Evolutionary conservation across 1,140 invertebrate species (phyloP).

Genomic region (Eupeodes corollae): DNA sequence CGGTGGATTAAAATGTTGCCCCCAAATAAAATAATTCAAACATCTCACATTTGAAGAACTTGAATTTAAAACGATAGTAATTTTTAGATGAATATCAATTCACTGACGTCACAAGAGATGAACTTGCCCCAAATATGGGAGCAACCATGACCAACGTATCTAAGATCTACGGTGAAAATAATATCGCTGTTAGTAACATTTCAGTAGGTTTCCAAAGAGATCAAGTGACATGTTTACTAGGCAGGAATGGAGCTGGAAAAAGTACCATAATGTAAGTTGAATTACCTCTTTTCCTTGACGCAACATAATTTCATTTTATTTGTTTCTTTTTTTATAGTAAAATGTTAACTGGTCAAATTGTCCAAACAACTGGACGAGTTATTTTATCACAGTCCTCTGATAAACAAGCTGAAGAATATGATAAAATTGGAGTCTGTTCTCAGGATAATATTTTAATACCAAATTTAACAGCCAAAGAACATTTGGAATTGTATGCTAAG

Average conservation of each 20-base stretch:
- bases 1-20: no score
- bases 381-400: conserved; percentile 27
- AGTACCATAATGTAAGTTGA: conserved; percentile 62
- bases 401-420: conserved; percentile 11
- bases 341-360: conserved; percentile 52
- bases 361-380: conserved; percentile 47
- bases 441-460: conserved; percentile 76
- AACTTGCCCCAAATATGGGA: conserved; percentile 36
- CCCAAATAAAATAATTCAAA: no score
- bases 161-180: conserved; percentile 38
- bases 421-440: conserved; percentile 64
- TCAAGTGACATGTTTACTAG: conserved; percentile 63
- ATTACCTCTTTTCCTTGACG: background rate
- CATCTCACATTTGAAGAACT: no score
- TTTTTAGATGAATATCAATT: conserved; percentile 25
- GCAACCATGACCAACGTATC: conserved; percentile 40
- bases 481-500: conserved; percentile 62
- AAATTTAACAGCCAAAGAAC: conserved; percentile 66
- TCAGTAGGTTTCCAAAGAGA: conserved; percentile 41
- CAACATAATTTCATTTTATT: background rate
- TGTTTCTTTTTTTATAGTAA: conserved; percentile 37
- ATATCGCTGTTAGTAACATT: conserved; percentile 54
- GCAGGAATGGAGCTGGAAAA: conserved; percentile 77
- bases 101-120: conserved; percentile 19
- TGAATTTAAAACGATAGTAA: no score